Percentiles rank a stretch among this genome's conserved stretches.
Conservation (phyloP, 2,888 invertebrate species). For the Periphyllus acericola region DNA sequence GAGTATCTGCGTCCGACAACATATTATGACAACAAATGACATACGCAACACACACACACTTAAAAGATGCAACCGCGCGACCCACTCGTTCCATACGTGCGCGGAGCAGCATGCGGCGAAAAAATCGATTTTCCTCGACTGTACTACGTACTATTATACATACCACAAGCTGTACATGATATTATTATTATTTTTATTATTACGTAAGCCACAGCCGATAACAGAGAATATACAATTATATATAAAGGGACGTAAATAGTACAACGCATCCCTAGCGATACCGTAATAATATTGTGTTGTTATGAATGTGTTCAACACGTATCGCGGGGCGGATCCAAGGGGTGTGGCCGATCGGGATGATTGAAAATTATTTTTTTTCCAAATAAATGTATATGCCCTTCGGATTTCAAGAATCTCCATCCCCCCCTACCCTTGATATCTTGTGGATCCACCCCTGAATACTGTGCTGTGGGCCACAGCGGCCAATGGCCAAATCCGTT, state of each 20-base stretch:
- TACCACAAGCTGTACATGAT: not conserved
- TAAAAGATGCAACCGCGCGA: not conserved
- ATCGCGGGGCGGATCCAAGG: too few relatives aligned
- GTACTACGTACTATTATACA: not conserved
- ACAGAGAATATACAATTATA: not conserved
- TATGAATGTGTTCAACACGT: not conserved
- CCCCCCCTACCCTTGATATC: too few relatives aligned
- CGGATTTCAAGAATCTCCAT: too few relatives aligned
- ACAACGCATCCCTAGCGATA: too few relatives aligned
- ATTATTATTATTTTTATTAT: too few relatives aligned
- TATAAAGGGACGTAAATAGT: too few relatives aligned
- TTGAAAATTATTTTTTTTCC: too few relatives aligned
- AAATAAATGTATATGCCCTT: too few relatives aligned
- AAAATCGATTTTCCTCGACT: not conserved
- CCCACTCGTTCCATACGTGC: not conserved
- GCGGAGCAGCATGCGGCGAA: not conserved
- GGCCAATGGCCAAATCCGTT: not conserved
- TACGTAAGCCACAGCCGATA: not conserved
- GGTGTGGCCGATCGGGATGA: too few relatives aligned
- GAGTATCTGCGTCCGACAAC: conserved; percentile 42
- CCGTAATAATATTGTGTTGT: too few relatives aligned
- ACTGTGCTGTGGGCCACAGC: not conserved
- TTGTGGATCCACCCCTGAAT: too few relatives aligned
- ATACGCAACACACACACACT: not conserved
- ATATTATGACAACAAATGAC: not conserved